Conservation (phyloP, 2,797 vertebrate genomes). For the Avahi laniger region DNA sequence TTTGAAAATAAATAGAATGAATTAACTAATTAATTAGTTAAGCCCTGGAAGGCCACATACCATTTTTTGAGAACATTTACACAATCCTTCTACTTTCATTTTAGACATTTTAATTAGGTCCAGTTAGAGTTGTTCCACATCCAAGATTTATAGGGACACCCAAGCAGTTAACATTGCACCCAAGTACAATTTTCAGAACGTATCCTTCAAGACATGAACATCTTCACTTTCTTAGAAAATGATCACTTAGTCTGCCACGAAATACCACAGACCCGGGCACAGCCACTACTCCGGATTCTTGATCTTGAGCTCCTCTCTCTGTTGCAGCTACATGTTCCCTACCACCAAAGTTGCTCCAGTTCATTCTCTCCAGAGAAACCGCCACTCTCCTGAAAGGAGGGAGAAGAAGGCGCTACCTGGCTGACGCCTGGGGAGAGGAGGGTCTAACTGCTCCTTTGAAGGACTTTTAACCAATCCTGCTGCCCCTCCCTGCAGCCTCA, state of each 20-base stretch:
- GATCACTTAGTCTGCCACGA: not conserved
- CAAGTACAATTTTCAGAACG: not conserved
- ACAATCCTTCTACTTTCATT: constrained; percentile 35
- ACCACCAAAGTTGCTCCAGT: not conserved
- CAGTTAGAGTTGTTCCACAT: constrained; percentile 22
- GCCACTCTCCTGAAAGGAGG: not conserved
- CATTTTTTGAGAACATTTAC: constrained; percentile 3
- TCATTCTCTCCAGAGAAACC: not conserved
- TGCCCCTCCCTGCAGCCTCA: not conserved
- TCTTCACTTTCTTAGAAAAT: not conserved
- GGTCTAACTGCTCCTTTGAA: not conserved
- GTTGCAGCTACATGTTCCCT: not conserved
- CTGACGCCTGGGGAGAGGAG: not conserved
- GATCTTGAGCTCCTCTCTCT: not conserved
- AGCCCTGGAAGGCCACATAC: not conserved
- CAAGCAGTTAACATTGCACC: constrained; percentile 15
- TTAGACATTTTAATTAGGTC: constrained; percentile 39
- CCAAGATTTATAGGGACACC: not conserved
- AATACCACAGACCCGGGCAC: not conserved
- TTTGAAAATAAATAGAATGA: constrained; percentile 1
- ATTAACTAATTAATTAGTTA: not conserved
- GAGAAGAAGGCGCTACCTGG: not conserved
- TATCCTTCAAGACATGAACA: not conserved
- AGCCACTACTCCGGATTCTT: not conserved
- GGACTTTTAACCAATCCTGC: not conserved